phyloP scores from a whole-genome alignment of 1,140 invertebrate species.

The Sycophila sp. region DNA sequence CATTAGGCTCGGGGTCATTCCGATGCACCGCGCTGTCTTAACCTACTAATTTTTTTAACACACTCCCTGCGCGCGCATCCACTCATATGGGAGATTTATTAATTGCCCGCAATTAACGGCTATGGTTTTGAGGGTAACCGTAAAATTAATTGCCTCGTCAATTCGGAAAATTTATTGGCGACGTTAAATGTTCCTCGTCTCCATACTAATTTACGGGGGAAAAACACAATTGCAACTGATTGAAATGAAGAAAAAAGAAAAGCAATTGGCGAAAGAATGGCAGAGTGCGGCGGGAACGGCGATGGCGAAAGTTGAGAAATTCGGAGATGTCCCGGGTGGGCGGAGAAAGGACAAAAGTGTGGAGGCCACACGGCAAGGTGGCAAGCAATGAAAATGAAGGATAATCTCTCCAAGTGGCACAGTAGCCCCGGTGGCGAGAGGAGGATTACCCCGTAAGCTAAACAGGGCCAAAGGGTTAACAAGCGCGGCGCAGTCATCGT shows the following conservation, averaged over 20 bases:
- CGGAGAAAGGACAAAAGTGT: not conserved
- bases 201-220: no score
- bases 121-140: no score
- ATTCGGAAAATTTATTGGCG: no score
- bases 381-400: not conserved
- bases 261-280: not conserved
- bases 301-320: not conserved
- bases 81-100: not conserved
- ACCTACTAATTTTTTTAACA: not conserved
- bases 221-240: no score
- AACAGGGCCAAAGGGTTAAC: conserved; percentile 28
- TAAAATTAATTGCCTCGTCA: no score
- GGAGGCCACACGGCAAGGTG: not conserved
- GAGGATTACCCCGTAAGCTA: conserved; percentile 13
- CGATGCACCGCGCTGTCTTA: no score
- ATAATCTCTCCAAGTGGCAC: conserved; percentile 11
- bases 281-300: not conserved
- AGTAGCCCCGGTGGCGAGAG: conserved; percentile 1
- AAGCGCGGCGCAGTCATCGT: not conserved
- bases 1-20: no score
- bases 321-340: not conserved
- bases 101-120: no score
- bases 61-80: not conserved
- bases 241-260: not conserved
- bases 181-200: no score